Conservation (phyloP, 2,113 vertebrate genomes). For the Python bivittatus region DNA sequence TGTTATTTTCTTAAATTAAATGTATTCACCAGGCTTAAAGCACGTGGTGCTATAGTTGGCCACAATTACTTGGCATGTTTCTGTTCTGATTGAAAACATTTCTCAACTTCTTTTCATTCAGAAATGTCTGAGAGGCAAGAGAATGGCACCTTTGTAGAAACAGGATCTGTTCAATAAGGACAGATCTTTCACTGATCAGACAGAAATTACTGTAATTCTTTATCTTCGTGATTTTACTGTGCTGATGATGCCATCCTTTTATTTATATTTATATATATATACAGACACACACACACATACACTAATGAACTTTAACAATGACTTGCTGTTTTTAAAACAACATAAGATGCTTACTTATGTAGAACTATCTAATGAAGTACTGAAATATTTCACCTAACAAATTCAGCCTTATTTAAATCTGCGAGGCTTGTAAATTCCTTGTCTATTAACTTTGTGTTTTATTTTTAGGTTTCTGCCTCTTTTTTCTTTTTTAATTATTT, state of each 20-base stretch:
- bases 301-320: not conserved
- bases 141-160: not conserved
- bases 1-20: conserved; percentile 25
- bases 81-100: conserved; percentile 10
- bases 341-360: not conserved
- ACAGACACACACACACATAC: not conserved
- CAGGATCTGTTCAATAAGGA: not conserved
- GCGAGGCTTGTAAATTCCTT: not conserved
- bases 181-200: not conserved
- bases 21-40: conserved; percentile 3
- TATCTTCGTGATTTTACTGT: not conserved
- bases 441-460: not conserved
- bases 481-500: not conserved
- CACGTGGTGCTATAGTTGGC: not conserved
- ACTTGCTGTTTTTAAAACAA: not conserved
- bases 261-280: not conserved
- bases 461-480: not conserved
- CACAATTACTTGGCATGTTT: conserved; percentile 14
- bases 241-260: not conserved
- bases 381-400: not conserved
- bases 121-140: not conserved
- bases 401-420: not conserved
- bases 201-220: not conserved
- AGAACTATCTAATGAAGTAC: not conserved
- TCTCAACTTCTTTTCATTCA: not conserved